Evolutionary conservation across 2,113 vertebrate genomes (phyloP).

Genomic region (Serilophus lunatus): DNA sequence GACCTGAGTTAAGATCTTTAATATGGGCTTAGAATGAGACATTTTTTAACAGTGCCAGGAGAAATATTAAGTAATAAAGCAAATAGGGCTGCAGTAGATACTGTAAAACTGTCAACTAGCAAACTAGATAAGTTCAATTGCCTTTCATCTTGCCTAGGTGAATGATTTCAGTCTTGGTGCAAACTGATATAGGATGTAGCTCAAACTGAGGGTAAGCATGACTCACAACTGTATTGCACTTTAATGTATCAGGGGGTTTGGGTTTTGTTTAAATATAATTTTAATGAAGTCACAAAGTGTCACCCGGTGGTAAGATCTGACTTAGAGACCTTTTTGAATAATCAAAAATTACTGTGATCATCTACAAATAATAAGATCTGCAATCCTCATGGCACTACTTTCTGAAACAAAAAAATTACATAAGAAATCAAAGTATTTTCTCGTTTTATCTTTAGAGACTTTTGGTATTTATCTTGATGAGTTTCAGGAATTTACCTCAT

Average conservation of each 20-base stretch:
- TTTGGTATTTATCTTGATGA: neutral
- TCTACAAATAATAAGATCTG: neutral
- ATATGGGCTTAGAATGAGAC: neutral
- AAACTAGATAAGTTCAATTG: neutral
- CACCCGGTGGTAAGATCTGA: neutral
- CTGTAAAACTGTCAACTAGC: neutral
- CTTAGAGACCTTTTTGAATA: neutral
- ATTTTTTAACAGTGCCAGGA: neutral
- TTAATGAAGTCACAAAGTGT: neutral
- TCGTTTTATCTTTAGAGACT: neutral
- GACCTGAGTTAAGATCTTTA: neutral
- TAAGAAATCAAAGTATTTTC: neutral
- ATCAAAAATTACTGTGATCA: neutral
- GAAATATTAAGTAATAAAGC: conserved; percentile 17
- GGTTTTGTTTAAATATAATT: neutral
- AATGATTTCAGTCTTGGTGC: neutral
- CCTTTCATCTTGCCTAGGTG: neutral
- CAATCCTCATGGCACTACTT: neutral
- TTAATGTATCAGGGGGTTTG: neutral
- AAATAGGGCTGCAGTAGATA: neutral
- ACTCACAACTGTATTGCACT: neutral
- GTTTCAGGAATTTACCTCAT: neutral
- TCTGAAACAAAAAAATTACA: neutral
- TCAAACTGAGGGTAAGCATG: neutral
- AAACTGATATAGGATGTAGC: neutral